Evolutionary conservation across 2,113 vertebrate genomes (phyloP), one percentile per base, ranked within the genome.

Genomic region (Tragelaphus scriptus): DNA sequence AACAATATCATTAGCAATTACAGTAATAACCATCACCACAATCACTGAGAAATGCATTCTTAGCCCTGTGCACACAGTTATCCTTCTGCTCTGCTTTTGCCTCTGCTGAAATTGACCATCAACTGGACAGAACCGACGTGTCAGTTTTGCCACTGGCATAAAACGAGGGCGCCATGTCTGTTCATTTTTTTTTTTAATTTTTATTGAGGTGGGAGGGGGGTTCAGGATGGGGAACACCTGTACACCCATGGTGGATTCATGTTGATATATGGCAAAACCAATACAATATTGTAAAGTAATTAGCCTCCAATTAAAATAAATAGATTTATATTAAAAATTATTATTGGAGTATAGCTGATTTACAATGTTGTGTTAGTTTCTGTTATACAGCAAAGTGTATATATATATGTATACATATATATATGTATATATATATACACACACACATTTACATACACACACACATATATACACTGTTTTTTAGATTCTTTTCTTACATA

Each of bases 21-120:
- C 13, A 53, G 55, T 10, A 89, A 36, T 36, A 68, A 68, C n/a
- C 44, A 47, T 30, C n/a, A 36, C 15, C 51, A 30, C 21, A 14
- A 79, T 10, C 5, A 13, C 16, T 0, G 4, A 16, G 47, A 82
- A 55, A 4, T 14, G 1, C 36, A 40, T 28, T 55, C 56, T 36
- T 13, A 23, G 17, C 5, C 11, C 16, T 6, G 1, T 10, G 19
- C 1, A 28, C n/a, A 32, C 26, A 1, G 40, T 65, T 32, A 63
- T 65, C 65, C 21, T 94, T 40, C 47, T 28, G 47, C 28, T 32
- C 58, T 26, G 12, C 40, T 55, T 85, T 92, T 15, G 36, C 61
- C 15, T 75, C 51, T 86, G n/a, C 68, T 32, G 53, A 14, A 28
- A 61, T 86, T 68, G 44, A 26, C 44, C 80, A 28, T 82, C 32